These are phyloP conservation scores for Macrotrachela quadricornifera DNA, from an alignment of 1,140 invertebrate genomes.

Conservation along the genomic window DNA sequence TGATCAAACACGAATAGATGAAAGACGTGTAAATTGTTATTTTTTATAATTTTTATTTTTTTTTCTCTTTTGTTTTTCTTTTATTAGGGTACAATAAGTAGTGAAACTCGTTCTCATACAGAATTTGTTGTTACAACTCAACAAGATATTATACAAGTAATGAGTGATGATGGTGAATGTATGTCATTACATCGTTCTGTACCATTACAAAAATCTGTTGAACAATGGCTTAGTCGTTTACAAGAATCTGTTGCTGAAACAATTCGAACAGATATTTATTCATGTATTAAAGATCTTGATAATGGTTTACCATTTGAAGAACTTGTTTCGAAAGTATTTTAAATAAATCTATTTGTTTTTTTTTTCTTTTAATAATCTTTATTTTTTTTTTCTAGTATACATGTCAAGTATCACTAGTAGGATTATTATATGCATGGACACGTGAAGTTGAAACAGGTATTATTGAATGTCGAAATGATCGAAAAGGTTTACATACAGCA, in stretches of 20 bases:
- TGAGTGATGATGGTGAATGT: slow-evolving; percentile 23
- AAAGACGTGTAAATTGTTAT: not conserved
- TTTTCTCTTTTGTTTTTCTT: not conserved
- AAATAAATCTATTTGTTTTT: not conserved
- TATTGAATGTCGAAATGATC: slow-evolving; percentile 22
- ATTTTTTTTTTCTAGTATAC: not conserved
- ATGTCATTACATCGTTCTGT: slow-evolving; percentile 21
- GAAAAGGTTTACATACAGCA: slow-evolving; percentile 21
- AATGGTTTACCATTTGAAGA: slow-evolving; percentile 22
- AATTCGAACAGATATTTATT: slow-evolving; percentile 16
- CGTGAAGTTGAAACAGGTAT: slow-evolving; percentile 25
- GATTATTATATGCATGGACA: slow-evolving; percentile 26
- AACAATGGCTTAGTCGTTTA: slow-evolving; percentile 22
- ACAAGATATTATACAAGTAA: slow-evolving; percentile 21
- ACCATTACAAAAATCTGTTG: slow-evolving; percentile 20
- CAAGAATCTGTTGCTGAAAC: slow-evolving; percentile 20
- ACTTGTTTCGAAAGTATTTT: slow-evolving; percentile 21
- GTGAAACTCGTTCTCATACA: not conserved
- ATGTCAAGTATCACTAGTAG: not conserved
- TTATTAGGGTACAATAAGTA: not conserved
- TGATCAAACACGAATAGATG: not conserved
- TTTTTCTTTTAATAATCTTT: not conserved
- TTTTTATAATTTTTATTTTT: not conserved
- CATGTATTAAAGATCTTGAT: slow-evolving; percentile 20
- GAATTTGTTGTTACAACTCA: not conserved